Conservation (phyloP, 2,113 vertebrate species). For the Aegithalos caudatus region DNA sequence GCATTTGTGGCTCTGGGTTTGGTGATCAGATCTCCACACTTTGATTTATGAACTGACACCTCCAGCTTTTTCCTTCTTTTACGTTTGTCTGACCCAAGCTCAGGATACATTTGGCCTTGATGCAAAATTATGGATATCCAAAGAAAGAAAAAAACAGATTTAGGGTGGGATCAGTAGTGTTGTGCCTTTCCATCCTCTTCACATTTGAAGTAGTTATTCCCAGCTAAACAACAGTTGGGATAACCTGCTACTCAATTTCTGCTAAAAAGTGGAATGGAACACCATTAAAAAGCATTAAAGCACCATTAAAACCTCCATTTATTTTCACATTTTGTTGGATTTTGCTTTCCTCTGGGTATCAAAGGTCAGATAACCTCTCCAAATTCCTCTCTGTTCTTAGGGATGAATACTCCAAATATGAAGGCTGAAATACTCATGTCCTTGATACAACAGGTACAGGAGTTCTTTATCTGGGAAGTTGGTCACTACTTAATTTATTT, state of each 20-base stretch:
- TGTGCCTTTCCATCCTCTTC: neutral
- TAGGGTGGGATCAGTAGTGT: neutral
- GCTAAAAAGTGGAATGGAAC: neutral
- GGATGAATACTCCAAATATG: neutral
- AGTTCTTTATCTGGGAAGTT: neutral
- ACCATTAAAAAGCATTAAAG: neutral
- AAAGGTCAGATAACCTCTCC: neutral
- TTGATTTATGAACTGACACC: neutral
- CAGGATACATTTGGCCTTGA: neutral
- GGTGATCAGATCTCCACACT: neutral
- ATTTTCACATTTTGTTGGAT: neutral
- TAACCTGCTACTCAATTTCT: neutral
- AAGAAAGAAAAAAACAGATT: neutral
- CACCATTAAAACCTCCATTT: neutral
- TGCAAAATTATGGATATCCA: neutral
- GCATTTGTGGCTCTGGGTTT: neutral
- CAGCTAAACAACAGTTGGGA: neutral
- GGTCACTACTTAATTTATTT: neutral
- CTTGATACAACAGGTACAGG: neutral
- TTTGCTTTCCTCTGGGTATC: neutral
- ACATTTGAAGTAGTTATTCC: neutral
- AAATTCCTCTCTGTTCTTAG: neutral
- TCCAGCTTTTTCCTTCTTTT: neutral
- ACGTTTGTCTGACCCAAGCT: neutral
- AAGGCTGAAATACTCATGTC: neutral